Percentiles rank a stretch among this genome's conserved stretches.
Conservation (phyloP, 2,797 vertebrate species). For the Oryzias sinensis region DNA sequence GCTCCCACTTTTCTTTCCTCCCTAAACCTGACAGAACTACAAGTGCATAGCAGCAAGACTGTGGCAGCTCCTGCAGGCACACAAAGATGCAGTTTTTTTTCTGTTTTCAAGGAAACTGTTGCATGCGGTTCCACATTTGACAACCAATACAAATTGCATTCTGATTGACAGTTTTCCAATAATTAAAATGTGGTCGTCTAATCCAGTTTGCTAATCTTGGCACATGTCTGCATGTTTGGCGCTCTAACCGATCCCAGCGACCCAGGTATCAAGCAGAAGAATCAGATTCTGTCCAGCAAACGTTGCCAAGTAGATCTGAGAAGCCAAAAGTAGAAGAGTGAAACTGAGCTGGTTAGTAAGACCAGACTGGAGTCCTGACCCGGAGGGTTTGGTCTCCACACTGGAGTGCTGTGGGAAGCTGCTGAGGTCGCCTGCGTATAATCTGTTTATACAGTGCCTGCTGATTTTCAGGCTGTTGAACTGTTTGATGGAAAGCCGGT, state of each 20-base stretch:
- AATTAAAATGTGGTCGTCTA: background rate
- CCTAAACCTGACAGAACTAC: constrained; percentile 13
- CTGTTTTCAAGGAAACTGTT: constrained; percentile 8
- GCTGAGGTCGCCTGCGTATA: constrained; percentile 40
- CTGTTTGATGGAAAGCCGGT: constrained; percentile 19
- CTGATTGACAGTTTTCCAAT: background rate
- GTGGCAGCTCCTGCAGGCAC: background rate
- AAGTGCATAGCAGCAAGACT: constrained; percentile 1
- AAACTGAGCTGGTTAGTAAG: constrained; percentile 23
- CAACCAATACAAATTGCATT: constrained; percentile 9
- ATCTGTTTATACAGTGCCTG: constrained; percentile 49
- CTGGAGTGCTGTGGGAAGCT: constrained; percentile 36
- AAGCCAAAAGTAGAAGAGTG: constrained; percentile 11
- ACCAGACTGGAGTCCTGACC: constrained; percentile 44
- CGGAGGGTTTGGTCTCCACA: constrained; percentile 28
- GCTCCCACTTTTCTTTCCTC: constrained; percentile 11
- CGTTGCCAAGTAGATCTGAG: background rate
- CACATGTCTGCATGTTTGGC: background rate
- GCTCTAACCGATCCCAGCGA: constrained; percentile 4
- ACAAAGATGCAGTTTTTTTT: background rate
- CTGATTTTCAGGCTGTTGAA: constrained; percentile 43
- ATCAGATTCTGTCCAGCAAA: background rate
- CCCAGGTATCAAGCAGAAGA: constrained; percentile 1
- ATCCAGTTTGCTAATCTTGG: constrained; percentile 5
- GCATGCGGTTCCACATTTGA: constrained; percentile 13